Evolutionary conservation across 2,113 vertebrate genomes (phyloP).

Genomic region (Cinclus mexicanus): DNA sequence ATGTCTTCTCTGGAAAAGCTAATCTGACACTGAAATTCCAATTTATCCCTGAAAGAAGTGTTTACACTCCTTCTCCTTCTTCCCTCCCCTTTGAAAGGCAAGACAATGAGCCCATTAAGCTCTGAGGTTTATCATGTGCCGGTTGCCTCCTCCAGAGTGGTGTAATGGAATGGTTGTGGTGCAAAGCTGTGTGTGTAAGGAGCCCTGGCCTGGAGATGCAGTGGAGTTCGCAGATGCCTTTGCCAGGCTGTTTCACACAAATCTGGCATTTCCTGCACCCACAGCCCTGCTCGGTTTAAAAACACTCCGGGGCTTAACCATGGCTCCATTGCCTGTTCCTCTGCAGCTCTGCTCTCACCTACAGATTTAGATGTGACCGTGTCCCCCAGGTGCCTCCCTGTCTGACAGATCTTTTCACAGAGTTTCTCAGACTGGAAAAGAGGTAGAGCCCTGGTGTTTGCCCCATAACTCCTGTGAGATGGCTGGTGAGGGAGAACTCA

Average conservation of each 20-base stretch:
- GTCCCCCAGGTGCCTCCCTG: background rate
- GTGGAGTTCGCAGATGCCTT: background rate
- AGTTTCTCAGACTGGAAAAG: background rate
- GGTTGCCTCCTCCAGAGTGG: background rate
- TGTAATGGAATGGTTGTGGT: background rate
- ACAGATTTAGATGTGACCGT: background rate
- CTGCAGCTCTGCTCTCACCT: background rate
- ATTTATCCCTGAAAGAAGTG: background rate
- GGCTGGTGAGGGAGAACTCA: background rate
- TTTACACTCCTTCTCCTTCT: background rate
- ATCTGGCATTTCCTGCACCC: conserved; percentile 4
- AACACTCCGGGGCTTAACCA: background rate
- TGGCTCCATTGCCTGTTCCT: background rate
- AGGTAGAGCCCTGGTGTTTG: background rate
- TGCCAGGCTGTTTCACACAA: background rate
- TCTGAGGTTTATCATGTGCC: background rate
- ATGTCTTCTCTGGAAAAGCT: conserved; percentile 40
- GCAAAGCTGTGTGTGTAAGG: conserved; percentile 41
- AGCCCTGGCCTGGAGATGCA: background rate
- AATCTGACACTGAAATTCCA: conserved; percentile 38
- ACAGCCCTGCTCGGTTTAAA: background rate
- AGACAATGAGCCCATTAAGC: background rate
- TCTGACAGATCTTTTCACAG: background rate
- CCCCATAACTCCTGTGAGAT: background rate
- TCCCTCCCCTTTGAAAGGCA: background rate